phyloP scores from a whole-genome alignment of 2,797 vertebrate genomes.

The Meda fulgida region DNA sequence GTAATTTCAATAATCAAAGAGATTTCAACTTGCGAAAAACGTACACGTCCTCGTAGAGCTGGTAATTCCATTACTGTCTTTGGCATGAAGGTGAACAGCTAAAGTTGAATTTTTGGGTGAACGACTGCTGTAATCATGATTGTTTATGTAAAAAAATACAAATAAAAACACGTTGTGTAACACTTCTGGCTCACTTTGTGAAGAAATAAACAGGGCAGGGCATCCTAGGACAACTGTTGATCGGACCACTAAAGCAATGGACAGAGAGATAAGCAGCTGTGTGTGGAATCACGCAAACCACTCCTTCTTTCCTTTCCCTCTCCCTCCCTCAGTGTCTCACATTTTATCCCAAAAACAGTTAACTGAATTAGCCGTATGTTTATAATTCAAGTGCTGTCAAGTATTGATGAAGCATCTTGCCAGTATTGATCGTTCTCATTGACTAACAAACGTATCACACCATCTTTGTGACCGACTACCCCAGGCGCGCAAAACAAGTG shows the following conservation, averaged over 20 bases:
- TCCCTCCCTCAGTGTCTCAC: neutral
- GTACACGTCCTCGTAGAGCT: neutral
- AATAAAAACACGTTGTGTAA: constrained; percentile 30
- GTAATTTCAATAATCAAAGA: neutral
- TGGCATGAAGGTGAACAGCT: neutral
- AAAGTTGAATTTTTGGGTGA: neutral
- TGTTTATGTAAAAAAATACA: neutral
- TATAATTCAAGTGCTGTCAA: constrained; percentile 29
- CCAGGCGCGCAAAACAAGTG: neutral
- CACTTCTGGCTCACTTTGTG: constrained; percentile 32
- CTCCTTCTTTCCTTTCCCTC: constrained; percentile 9
- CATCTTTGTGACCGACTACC: neutral
- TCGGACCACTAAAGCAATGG: constrained; percentile 72
- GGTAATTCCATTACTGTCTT: neutral
- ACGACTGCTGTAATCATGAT: constrained; percentile 45
- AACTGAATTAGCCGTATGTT: constrained; percentile 32
- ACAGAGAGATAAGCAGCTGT: constrained; percentile 77
- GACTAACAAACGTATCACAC: constrained; percentile 19
- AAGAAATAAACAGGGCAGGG: constrained; percentile 53
- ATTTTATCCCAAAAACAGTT: constrained; percentile 37
- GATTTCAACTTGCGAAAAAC: neutral
- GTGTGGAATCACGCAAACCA: constrained; percentile 53
- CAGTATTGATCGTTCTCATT: constrained; percentile 36
- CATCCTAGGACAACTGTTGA: constrained; percentile 73
- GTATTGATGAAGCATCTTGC: constrained; percentile 40